Evolutionary conservation across 37 sponge, comb jelly and placozoan species (phyloP).

Genomic region (Aplysina aerophoba): DNA sequence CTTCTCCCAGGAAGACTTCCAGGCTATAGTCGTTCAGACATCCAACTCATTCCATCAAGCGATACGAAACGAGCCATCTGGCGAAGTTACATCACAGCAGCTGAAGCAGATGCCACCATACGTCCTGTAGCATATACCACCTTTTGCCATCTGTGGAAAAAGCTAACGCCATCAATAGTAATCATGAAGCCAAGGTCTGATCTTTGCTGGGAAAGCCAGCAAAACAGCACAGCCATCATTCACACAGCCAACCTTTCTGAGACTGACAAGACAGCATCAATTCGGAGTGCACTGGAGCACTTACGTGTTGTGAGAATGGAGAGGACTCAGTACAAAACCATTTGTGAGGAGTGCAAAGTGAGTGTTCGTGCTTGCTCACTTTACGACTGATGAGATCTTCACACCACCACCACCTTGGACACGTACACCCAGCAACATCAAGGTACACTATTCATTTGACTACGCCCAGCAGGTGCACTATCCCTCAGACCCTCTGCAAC

Average conservation of each 20-base stretch:
- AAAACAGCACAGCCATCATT: constrained; percentile 46
- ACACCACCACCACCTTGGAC: constrained; percentile 4
- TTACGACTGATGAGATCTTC: background rate
- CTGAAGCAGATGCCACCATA: background rate
- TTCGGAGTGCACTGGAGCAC: constrained; percentile 5
- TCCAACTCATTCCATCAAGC: constrained; percentile 36
- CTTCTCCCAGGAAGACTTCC: constrained; percentile 40
- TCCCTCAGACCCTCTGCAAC: constrained; percentile 9
- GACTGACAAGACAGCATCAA: background rate
- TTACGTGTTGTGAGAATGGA: background rate
- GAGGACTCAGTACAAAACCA: background rate
- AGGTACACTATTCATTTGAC: constrained; percentile 13
- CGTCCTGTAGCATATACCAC: background rate
- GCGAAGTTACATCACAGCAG: background rate
- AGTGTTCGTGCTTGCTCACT: background rate
- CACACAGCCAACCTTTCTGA: constrained; percentile 41
- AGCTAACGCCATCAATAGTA: constrained; percentile 42
- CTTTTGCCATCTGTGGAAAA: constrained; percentile 44
- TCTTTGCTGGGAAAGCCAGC: constrained; percentile 65
- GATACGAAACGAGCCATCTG: constrained; percentile 15
- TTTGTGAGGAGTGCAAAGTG: background rate
- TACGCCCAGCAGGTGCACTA: background rate
- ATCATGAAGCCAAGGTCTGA: constrained; percentile 58
- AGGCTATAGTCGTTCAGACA: constrained; percentile 22
- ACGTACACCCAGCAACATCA: background rate